Evolutionary conservation across 2,113 vertebrate species (phyloP).

Genomic region (Phrynocephalus versicolor): DNA sequence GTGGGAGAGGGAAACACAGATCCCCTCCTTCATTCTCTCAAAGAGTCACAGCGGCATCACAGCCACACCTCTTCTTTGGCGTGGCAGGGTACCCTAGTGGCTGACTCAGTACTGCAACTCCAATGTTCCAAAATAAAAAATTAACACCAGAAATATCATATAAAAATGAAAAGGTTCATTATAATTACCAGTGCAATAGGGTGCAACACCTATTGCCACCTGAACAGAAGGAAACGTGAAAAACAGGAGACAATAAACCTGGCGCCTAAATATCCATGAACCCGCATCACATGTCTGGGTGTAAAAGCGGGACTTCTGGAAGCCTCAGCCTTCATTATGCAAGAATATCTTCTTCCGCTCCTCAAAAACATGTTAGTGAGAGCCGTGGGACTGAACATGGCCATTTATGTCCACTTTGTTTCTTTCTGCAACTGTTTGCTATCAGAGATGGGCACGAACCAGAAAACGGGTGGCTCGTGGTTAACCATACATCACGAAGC

Average conservation of each 20-base stretch:
- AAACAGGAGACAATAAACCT: neutral
- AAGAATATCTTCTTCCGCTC: neutral
- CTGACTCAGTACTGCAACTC: neutral
- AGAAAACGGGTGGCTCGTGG: too few species aligned
- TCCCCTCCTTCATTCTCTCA: neutral
- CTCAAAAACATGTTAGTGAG: neutral
- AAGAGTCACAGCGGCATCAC: neutral
- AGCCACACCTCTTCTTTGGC: neutral
- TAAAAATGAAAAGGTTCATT: neutral
- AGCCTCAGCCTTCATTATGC: neutral
- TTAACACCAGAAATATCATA: too few species aligned
- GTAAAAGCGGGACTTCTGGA: neutral
- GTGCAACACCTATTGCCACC: neutral
- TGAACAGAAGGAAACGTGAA: neutral
- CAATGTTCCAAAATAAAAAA: neutral
- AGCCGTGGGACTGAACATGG: neutral
- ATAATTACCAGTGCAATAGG: neutral
- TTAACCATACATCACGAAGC: too few species aligned
- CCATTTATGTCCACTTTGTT: neutral
- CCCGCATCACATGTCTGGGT: neutral
- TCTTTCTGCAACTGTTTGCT: neutral
- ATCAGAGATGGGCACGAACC: too few species aligned
- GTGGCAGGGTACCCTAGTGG: too few species aligned
- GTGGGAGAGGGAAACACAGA: constrained; percentile 54
- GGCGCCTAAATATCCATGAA: neutral